A percentile compares a stretch with the other conserved stretches of the same genome.
These are phyloP conservation scores for Catharus ustulatus DNA, from an alignment of 2,797 vertebrate genomes.

Conservation along the genomic window DNA sequence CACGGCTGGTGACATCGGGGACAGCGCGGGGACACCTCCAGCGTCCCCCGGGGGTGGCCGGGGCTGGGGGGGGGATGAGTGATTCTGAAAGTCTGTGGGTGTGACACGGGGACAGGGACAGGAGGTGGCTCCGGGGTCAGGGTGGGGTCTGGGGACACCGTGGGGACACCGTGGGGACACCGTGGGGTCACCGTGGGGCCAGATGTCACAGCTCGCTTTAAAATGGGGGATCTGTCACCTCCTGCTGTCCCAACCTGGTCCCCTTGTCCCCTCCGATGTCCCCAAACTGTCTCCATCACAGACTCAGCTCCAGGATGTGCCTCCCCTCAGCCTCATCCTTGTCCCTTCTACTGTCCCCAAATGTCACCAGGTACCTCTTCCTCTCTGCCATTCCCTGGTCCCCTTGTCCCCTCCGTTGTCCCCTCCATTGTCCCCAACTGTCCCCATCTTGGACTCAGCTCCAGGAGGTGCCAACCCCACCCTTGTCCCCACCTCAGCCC, in stretches of 20 bases:
- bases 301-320: no score
- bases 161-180: neutral
- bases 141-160: neutral
- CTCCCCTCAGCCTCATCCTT: no score
- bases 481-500: no score
- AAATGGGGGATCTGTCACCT: neutral
- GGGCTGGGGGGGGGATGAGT: neutral
- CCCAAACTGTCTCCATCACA: no score
- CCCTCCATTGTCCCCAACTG: neutral
- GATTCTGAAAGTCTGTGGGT: neutral
- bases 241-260: neutral
- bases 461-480: no score
- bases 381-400: no score
- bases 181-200: accelerated
- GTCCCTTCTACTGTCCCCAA: no score
- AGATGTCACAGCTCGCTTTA: neutral
- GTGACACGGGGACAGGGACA: neutral
- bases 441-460: neutral
- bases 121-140: neutral
- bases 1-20: neutral
- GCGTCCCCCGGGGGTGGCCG: neutral
- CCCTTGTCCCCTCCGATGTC: no score
- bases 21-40: accelerated
- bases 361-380: no score
- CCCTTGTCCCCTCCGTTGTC: no score